Evolutionary conservation across 2,113 vertebrate genomes (phyloP).

Genomic region (Paratilapia polleni): DNA sequence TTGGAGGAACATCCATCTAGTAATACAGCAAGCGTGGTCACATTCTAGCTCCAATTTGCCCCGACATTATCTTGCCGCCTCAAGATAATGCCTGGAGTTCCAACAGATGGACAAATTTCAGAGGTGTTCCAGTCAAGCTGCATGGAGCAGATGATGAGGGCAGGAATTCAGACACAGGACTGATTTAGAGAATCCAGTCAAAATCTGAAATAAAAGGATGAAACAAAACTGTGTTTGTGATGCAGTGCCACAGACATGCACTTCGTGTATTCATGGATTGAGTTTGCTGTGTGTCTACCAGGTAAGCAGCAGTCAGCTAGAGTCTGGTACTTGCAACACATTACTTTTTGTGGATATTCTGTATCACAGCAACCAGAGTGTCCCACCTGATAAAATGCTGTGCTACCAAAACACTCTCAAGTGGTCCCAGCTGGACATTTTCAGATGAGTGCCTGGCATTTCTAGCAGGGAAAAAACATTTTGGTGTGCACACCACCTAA

Average conservation of each 20-base stretch:
- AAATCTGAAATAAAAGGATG: neutral
- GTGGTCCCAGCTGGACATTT: neutral
- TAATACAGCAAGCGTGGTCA: too few species aligned
- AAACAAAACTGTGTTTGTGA: neutral
- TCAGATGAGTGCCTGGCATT: neutral
- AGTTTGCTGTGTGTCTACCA: neutral
- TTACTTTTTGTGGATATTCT: neutral
- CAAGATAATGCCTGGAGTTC: neutral
- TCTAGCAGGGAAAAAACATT: neutral
- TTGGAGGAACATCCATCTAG: too few species aligned
- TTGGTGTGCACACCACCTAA: neutral
- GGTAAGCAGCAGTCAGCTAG: neutral
- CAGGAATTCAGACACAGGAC: neutral
- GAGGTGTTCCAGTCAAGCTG: neutral
- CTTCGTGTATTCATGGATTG: neutral
- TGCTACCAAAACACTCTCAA: neutral
- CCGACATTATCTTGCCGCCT: neutral
- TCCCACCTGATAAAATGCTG: neutral
- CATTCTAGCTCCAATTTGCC: neutral
- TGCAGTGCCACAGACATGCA: neutral
- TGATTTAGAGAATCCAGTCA: neutral
- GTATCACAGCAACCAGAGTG: neutral
- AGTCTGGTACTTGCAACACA: neutral
- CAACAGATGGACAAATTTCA: neutral
- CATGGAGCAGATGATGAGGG: neutral